Base-by-base conservation (phyloP, 2,113 vertebrate genomes). In the Grallaria varia region DNA sequence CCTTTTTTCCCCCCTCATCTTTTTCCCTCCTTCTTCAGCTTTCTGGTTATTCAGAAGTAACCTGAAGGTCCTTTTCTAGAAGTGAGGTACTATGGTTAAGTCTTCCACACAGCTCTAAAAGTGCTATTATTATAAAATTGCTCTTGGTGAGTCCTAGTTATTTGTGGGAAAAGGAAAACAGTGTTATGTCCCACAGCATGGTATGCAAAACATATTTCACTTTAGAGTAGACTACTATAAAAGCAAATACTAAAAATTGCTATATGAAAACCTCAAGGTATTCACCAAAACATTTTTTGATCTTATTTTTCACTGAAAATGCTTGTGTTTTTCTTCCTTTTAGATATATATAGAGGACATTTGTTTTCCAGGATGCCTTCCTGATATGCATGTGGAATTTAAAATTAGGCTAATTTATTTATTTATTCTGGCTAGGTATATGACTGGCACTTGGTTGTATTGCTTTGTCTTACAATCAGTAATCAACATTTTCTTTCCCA, bases 151-250 rank as follows among this genome's bases (percentile, higher is more conserved):
- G 66, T 42, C 19, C 21, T 67, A 50, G 39, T 25, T 78, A 67
- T 37, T 83, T 94, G 71, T 87, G 89, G 74, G 78, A 89, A 91
- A 94, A 73, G 49, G 4, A 82, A 96, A 94, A 93, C 21, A 88
- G 2, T 73, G 6, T 30, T 80, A 35, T 39, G 25, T 88, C 37
- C 52, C 59, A 77, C 40, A 83, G 39, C 13, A 85, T 0, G 1
- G 37, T 20, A 92, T 78, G 56, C 14, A 89, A 91, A 95, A 79
- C 49, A 72, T 47, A 69, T n/a, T 84, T 87, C 27, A 73, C 90
- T 94, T 74, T 90, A 63, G 2, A 90, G 12, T 24, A 73, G 55
- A 83, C 81, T 59, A 30, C 53, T 83, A 74, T 83, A 71, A 96
- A 94, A 91, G 66, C 45, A 93, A 94, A 84, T 71, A 25, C 74